phyloP scores from a whole-genome alignment of 2,888 invertebrate genomes.

The Rhagophthalmus giganteus region DNA sequence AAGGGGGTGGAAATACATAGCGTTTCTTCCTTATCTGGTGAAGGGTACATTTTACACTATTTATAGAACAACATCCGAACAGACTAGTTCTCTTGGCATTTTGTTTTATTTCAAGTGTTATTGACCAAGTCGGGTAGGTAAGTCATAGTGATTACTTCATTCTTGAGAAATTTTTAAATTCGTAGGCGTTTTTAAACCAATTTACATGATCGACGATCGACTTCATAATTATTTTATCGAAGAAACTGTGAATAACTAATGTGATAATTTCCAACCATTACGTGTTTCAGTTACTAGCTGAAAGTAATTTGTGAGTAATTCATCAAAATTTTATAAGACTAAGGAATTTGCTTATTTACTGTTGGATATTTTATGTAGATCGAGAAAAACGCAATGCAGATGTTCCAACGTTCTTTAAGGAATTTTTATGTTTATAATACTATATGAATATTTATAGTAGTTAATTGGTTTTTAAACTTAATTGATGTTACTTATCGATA shows the following conservation, averaged over 20 bases:
- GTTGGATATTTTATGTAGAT: background rate
- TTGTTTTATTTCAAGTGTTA: conserved; percentile 5
- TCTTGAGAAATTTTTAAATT: conserved; percentile 2
- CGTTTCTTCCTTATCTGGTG: conserved; percentile 28
- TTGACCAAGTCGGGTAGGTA: conserved; percentile 9
- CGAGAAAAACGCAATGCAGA: conserved; percentile 6
- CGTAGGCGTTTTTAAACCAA: background rate
- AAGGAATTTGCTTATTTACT: background rate
- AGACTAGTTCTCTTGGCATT: conserved; percentile 7
- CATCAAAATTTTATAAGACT: background rate
- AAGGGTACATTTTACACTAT: conserved; percentile 41
- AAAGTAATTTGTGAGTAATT: background rate
- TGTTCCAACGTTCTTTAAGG: background rate
- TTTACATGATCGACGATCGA: too few species aligned
- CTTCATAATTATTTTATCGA: too few species aligned
- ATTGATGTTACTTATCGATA: background rate
- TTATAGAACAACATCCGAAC: conserved; percentile 38
- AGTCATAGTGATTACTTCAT: conserved; percentile 10
- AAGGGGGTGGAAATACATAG: conserved; percentile 45
- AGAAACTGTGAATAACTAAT: too few species aligned
- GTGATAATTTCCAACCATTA: conserved; percentile 6
- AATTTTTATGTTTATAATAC: too few species aligned
- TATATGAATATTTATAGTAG: background rate
- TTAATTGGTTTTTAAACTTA: background rate
- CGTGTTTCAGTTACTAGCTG: background rate